These are phyloP conservation scores for Drosophila gunungcola DNA, from an alignment of 1,140 invertebrate species.

Conservation along the genomic window DNA sequence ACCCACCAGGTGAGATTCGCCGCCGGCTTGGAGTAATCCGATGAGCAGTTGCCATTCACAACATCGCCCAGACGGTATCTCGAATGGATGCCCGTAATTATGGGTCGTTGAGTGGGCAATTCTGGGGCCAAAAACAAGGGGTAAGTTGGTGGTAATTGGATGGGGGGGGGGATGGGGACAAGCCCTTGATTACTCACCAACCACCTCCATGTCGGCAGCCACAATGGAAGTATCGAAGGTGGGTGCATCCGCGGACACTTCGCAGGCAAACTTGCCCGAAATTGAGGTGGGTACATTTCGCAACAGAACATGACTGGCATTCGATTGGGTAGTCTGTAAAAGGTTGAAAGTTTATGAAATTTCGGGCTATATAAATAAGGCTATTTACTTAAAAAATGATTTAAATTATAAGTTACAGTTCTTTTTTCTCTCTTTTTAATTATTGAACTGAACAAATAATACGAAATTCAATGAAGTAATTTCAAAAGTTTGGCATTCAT, in stretches of 20 bases:
- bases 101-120: constrained; percentile 88
- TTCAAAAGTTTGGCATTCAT: no score
- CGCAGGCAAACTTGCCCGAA: constrained; percentile 90
- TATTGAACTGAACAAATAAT: no score
- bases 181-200: constrained; percentile 87
- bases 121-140: constrained; percentile 85
- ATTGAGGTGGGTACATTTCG: constrained; percentile 87
- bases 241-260: constrained; percentile 93
- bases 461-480: no score
- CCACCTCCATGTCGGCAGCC: constrained; percentile 89
- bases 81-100: constrained; percentile 89
- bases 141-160: background rate
- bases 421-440: no score
- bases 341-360: background rate
- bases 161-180: background rate
- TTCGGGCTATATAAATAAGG: no score
- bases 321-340: constrained; percentile 86
- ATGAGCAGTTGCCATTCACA: constrained; percentile 91
- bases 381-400: background rate
- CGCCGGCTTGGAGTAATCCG: constrained; percentile 90
- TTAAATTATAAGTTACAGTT: background rate
- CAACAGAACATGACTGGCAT: constrained; percentile 87
- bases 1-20: constrained; percentile 95
- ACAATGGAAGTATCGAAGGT: constrained; percentile 92
- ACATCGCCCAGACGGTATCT: constrained; percentile 90